Conservation (phyloP, 2,113 vertebrate genomes). For the Pelmatolapia mariae region DNA sequence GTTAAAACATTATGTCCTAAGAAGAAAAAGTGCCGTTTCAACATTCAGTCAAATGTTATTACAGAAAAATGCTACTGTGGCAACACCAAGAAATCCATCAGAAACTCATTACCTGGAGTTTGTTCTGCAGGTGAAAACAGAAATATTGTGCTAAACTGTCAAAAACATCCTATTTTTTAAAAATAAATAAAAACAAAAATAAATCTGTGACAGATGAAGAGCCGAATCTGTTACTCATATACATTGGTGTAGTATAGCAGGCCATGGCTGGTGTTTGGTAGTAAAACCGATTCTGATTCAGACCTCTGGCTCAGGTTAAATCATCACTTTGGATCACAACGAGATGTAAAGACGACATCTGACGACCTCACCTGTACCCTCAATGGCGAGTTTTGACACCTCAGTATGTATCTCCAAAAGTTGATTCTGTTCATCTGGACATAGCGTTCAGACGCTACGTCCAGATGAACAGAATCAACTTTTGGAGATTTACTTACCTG, state of each 20-base stretch:
- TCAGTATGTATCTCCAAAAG: neutral
- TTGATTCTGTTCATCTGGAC: neutral
- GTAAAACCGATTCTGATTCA: neutral
- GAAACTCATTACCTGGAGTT: neutral
- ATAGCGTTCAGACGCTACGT: neutral
- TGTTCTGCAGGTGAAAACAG: neutral
- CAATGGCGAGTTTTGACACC: neutral
- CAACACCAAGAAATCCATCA: neutral
- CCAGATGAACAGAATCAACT: neutral
- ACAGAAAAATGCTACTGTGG: accelerated
- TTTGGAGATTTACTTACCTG: neutral
- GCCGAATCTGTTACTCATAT: neutral
- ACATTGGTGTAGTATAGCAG: neutral
- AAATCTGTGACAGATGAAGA: neutral
- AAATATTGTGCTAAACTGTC: neutral
- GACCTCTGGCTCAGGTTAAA: neutral
- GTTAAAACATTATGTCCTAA: neutral
- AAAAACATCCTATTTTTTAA: accelerated
- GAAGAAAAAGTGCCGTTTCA: accelerated
- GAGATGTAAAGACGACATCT: neutral
- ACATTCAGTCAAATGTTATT: neutral
- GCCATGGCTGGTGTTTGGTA: neutral
- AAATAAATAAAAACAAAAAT: neutral
- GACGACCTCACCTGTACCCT: neutral
- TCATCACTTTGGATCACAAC: neutral